Base-by-base conservation (phyloP, 1,140 invertebrate genomes). In the Nixonia krombeini region DNA sequence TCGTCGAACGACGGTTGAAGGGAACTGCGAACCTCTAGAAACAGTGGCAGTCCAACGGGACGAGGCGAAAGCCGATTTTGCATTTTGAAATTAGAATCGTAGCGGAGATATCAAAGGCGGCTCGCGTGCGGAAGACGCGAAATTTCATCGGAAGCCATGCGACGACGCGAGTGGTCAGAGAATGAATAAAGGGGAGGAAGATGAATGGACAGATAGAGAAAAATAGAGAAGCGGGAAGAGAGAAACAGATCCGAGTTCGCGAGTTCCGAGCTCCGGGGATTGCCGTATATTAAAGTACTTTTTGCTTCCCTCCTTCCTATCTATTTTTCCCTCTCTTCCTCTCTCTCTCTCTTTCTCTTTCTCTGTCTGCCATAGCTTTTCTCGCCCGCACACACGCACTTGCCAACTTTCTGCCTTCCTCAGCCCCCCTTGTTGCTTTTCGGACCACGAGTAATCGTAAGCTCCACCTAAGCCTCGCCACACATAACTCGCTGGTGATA, bases 221-320 rank as follows among this genome's bases (percentile, higher is more conserved):
- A 10, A 7, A 47, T 41, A 61, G 45, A 64, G 55, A 57, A 52
- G 17, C 31, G 38, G 17, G 9, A 29, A 25, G 38, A 37, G 26
- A 31, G 16, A 67, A 67, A 73, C 67, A 42, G 18, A 76, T 74
- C 58, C 69, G 77, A 80, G 80, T 78, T 78, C 70, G 67, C 42
- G 77, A 79, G 76, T 77, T 78, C 59, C 73, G 64, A 78, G 72
- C 70, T 71, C 75, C 76, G 68, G 76, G 77, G 78, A 81, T 79
- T 79, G 75, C 66, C 62, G 73, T 80, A 74, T 78, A 81, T 80
- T 78, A 77, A 77, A 80, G 78, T 77, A 80, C 77, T 78, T 81
- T 81, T 76, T 71, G 62, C 65, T 46, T 72, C 52, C 65, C 55
- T 23, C 42, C 53, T 41, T 59, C 58, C 52, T 65, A 62, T 67